Conservation (phyloP, 2,113 vertebrate species). For the Petrocephalus zakoni region DNA sequence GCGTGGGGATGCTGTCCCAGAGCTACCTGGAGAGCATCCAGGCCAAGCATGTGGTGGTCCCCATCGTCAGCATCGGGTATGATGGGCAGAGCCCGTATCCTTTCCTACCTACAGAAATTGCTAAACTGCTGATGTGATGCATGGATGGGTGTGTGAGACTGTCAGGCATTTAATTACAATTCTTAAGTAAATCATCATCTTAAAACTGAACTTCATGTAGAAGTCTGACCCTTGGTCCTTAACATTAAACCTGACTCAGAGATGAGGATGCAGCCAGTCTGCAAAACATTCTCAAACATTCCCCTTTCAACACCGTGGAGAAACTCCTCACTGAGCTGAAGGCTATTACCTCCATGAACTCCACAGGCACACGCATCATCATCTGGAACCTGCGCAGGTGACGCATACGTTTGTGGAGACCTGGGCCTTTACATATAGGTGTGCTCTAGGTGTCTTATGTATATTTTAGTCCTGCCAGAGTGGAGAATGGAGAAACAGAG, state of each 20-base stretch:
- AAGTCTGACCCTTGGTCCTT: slow-evolving; percentile 49
- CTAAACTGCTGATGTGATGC: not conserved
- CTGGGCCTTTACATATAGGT: not conserved
- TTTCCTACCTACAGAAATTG: slow-evolving; percentile 55
- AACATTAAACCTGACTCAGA: slow-evolving; percentile 59
- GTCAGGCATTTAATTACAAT: not conserved
- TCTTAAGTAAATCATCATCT: not conserved
- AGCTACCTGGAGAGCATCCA: slow-evolving; percentile 71
- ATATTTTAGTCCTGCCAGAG: slow-evolving; percentile 51
- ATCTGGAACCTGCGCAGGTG: slow-evolving; percentile 93
- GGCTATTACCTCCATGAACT: slow-evolving; percentile 52
- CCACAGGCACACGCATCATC: slow-evolving; percentile 82
- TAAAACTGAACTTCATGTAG: not conserved
- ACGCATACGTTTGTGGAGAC: not conserved
- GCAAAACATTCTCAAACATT: slow-evolving; percentile 73
- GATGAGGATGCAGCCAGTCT: slow-evolving; percentile 68
- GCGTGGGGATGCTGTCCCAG: slow-evolving; percentile 87
- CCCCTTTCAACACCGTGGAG: slow-evolving; percentile 67
- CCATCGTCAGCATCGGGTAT: slow-evolving; percentile 63
- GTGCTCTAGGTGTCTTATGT: not conserved
- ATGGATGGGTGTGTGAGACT: not conserved
- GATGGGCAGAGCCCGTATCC: slow-evolving; percentile 65
- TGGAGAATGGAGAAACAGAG: slow-evolving; percentile 62
- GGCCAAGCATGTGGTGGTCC: slow-evolving; percentile 80
- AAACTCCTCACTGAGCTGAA: slow-evolving; percentile 73